Percentiles rank a stretch among this genome's conserved stretches.
These are phyloP conservation scores for Puma concolor DNA, from an alignment of 2,113 vertebrate genomes.

Conservation along the genomic window DNA sequence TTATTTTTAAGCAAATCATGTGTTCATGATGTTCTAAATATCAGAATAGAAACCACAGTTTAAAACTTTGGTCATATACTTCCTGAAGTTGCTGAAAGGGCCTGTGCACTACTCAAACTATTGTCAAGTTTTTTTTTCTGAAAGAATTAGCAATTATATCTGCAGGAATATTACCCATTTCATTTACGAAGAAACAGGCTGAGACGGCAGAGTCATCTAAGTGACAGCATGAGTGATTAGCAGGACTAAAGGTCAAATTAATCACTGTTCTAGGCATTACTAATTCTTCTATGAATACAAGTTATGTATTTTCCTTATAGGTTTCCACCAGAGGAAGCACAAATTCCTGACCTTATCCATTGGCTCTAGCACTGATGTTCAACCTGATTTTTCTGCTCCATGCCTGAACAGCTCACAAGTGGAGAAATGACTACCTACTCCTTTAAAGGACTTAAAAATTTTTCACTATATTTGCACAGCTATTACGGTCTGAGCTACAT, in stretches of 20 bases:
- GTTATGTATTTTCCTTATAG: neutral
- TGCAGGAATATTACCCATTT: neutral
- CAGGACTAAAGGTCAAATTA: neutral
- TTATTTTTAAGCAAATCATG: neutral
- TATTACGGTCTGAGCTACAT: neutral
- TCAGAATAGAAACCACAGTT: neutral
- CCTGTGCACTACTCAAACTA: neutral
- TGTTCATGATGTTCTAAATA: neutral
- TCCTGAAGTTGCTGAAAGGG: neutral
- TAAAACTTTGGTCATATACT: neutral
- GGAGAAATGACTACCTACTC: neutral
- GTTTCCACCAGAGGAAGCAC: neutral
- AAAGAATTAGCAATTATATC: too few relatives aligned
- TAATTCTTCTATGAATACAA: neutral
- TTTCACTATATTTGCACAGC: neutral
- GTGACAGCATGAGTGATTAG: too few relatives aligned
- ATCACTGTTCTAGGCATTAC: neutral
- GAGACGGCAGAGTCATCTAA: neutral
- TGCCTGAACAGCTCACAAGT: neutral
- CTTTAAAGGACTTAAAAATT: neutral
- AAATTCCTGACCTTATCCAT: neutral
- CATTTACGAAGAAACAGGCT: neutral
- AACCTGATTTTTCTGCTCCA: neutral
- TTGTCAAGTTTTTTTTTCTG: neutral
- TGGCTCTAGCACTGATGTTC: neutral